Evolutionary conservation across 1,140 invertebrate genomes (phyloP), one percentile per base, ranked within the genome.

Genomic region (Aplysia californica): DNA sequence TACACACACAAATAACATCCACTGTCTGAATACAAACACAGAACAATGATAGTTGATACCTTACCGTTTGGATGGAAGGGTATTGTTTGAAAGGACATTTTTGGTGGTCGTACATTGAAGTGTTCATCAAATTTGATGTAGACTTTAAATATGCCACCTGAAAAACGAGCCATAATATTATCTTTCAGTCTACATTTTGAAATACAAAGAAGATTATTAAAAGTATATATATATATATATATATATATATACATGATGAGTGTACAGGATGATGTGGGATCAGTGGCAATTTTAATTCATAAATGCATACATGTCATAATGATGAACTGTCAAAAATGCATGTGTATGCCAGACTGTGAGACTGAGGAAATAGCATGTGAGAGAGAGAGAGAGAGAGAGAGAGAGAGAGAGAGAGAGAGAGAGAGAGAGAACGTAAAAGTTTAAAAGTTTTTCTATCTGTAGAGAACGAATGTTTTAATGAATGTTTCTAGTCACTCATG

Each of bases 31-130:
- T 50, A n/a, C 44, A n/a, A 15, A 10, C n/a, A n/a, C 44, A n/a
- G 10, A 50, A 50, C 44, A 50, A 50, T 15, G n/a, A 10, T 50
- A 50, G 10, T 50, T 10, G 10, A 15, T n/a, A 50, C 44, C 10
- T 86, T 79, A 89, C 87, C 84, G 82, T 89, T 89, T 67, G 88
- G 88, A 83, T 89, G 88, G 67, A 86, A 89, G 33, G 88, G 88
- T 76, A 89, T 85, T 2, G 87, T 89, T 64, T 88, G 86, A 72
- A 89, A 89, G 77, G 82, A 85, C 20, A 89, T 73, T 77, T 83
- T 75, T 67, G 88, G 88, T 69, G 87, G 87, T 44, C 82, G 64
- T 3, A 75, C 29, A 70, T 86, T 88, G 67, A 82, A 88, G 74
- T 88, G 66, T 69, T 88, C 86, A 86, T 87, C 85, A 87, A 88